Conservation (phyloP, 2,888 invertebrate species). For the Aspidapion aeneum region DNA sequence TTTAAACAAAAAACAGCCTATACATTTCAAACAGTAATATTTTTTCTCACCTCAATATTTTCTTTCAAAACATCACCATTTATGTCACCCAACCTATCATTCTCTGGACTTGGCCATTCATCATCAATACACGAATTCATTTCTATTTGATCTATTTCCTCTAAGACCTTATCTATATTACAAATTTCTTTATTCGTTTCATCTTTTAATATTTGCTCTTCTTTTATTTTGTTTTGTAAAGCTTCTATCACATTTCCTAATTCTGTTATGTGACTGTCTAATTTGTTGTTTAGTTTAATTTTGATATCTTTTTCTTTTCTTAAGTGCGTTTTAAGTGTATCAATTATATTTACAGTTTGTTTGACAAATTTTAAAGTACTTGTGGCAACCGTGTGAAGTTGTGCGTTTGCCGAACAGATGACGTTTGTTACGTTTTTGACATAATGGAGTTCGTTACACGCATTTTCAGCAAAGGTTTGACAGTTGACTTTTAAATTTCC, state of each 20-base stretch:
- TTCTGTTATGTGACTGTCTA: not conserved
- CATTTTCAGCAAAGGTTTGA: not conserved
- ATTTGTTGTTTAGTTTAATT: too few species aligned
- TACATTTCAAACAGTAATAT: too few species aligned
- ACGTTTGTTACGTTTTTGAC: not conserved
- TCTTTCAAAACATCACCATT: not conserved
- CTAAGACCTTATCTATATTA: not conserved
- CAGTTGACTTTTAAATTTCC: constrained; percentile 5
- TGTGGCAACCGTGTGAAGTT: not conserved
- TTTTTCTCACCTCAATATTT: not conserved
- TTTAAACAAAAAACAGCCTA: too few species aligned
- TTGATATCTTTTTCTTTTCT: not conserved
- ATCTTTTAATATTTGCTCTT: not conserved
- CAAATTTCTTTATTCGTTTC: not conserved
- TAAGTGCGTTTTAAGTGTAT: not conserved
- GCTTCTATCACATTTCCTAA: not conserved
- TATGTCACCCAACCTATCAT: not conserved
- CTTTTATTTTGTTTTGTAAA: not conserved
- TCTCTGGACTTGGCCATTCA: not conserved
- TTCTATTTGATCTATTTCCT: not conserved
- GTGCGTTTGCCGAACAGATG: not conserved
- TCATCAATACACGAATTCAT: not conserved
- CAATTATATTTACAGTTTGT: not conserved
- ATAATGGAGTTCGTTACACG: not conserved
- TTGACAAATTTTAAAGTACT: not conserved